A percentile compares a stretch with the other conserved stretches of the same genome.
phyloP scores from a whole-genome alignment of 2,113 vertebrate genomes.

The Peromyscus californicus region DNA sequence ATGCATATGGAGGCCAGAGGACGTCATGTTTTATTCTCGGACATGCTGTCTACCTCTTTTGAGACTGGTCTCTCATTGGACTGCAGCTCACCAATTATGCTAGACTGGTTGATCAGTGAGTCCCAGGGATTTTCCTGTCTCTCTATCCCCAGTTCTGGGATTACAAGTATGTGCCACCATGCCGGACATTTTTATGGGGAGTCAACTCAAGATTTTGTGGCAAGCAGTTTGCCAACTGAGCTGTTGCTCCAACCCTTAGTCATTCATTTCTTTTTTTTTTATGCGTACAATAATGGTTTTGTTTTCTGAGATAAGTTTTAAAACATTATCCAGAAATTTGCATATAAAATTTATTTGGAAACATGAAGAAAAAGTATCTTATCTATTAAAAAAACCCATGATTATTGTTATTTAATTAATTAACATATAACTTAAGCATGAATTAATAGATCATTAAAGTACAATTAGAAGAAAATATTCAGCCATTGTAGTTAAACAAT shows the following conservation, averaged over 20 bases:
- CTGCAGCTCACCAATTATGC: not conserved
- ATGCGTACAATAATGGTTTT: not conserved
- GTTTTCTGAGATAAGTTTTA: slow-evolving; percentile 11
- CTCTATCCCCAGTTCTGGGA: not conserved
- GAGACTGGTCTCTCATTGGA: not conserved
- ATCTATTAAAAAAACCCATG: not conserved
- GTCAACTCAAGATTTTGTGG: not conserved
- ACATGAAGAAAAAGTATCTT: not conserved
- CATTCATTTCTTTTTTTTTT: not conserved
- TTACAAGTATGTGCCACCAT: not conserved
- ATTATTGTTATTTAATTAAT: slow-evolving; percentile 21
- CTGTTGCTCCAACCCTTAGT: not conserved
- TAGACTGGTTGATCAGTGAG: not conserved
- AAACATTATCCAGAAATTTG: slow-evolving; percentile 4
- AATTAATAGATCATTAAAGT: slow-evolving; percentile 33
- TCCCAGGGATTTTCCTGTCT: not conserved
- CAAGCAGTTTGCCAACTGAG: not conserved
- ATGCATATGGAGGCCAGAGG: not conserved
- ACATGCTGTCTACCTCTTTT: not conserved
- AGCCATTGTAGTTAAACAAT: not conserved
- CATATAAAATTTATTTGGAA: slow-evolving; percentile 45
- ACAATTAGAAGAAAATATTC: slow-evolving; percentile 31
- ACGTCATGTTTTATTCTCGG: not conserved
- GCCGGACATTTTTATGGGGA: not conserved
- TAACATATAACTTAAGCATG: not conserved